Conservation (phyloP, 2,113 vertebrate species). For the Rhipidura dahli region DNA sequence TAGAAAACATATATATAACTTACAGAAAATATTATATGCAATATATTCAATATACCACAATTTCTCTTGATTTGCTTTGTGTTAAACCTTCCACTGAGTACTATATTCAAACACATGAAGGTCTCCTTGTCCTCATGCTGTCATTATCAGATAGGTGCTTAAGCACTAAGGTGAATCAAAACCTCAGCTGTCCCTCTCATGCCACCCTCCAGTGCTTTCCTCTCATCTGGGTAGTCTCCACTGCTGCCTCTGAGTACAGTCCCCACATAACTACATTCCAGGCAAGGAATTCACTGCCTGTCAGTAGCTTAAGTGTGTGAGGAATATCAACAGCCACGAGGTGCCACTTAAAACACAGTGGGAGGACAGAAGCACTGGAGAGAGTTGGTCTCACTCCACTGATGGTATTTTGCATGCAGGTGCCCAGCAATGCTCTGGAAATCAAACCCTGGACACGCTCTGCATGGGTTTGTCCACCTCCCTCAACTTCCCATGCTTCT, state of each 20-base stretch:
- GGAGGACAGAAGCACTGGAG: not conserved
- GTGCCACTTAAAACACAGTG: not conserved
- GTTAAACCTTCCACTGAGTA: not conserved
- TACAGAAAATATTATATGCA: accelerated
- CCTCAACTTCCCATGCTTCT: not conserved
- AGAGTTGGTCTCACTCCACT: not conserved
- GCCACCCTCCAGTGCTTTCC: not conserved
- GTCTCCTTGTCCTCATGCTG: not conserved
- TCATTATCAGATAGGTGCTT: not conserved
- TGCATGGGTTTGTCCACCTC: not conserved
- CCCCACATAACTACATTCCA: not conserved
- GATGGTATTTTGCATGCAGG: accelerated
- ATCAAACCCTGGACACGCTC: not conserved
- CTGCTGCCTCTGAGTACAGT: not conserved
- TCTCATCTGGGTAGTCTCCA: not conserved
- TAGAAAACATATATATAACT: not conserved
- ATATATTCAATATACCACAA: not conserved
- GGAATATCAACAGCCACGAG: not conserved
- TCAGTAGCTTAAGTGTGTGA: not conserved
- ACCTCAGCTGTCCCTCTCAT: not conserved
- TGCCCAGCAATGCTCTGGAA: not conserved
- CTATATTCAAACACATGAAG: not conserved
- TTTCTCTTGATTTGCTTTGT: not conserved
- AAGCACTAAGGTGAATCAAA: not conserved
- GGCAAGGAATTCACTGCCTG: slow-evolving; percentile 1